Evolutionary conservation across 2,888 invertebrate species (phyloP), one percentile per base, ranked within the genome.

Genomic region (Ochropleura leucogaster): DNA sequence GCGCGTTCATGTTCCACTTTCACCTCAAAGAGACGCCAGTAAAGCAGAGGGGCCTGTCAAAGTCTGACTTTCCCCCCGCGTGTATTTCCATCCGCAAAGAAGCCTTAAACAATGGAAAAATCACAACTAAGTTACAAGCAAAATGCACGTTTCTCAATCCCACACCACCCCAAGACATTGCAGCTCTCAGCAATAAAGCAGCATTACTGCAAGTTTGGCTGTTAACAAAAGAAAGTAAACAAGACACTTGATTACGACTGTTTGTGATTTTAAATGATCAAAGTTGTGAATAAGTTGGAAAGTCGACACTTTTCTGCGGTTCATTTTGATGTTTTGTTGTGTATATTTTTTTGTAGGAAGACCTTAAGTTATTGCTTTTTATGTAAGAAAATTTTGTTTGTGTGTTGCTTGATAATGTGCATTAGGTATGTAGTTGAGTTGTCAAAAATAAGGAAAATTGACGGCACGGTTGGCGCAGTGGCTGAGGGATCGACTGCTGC

Each of bases 201-300:
- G 67, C 59, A 60, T 85, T 72, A 85, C 72, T 62, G 42, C 40
- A 85, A 82, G 77, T 82, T 85, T 77, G 64, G 69, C 79, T 77
- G 79, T 80, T 74, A 72, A 69, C 71, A 72, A 73, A 74, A 66
- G 53, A 74, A 79, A 72, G 83, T 74, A 88, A 85, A 82, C 81
- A 87, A 88, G 66, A 83, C 78, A 75, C 64, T 82, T 83, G 80
- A 86, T 84, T 72, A 71, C 73, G 66, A 72, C 64, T 66, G 83
- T 68, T 60, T 51, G 85, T 75, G 82, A 81, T 80, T 87, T 87
- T 83, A 88, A 90, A 89, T 89, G 85, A 88, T 88, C 85, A 85
- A 89, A 90, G 82, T 90, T 90, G 60, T 65, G 75, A 87, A 87
- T 87, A 85, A 89, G 83, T 89, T 87, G 76, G 55, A 70, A 82